Base-by-base conservation (phyloP, 2,797 vertebrate genomes). In the Anas capensis region DNA sequence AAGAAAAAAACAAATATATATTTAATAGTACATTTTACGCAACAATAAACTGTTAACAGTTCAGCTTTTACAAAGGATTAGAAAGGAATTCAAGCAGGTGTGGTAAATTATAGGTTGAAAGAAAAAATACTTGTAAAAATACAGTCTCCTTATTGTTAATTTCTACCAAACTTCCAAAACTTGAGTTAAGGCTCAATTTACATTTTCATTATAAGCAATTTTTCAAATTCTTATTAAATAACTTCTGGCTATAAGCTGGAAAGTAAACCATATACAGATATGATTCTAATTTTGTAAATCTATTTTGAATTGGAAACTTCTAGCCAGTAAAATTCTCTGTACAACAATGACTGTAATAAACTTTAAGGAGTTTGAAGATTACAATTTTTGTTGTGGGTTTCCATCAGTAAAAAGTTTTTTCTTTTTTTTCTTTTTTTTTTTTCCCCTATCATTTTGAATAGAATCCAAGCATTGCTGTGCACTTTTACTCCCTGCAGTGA, bases 31-130 rank as follows among this genome's bases (percentile, higher is more conserved):
- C 2, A 9, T 21, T 92, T 95, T 66, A 76, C 19, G 36, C 51
- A 91, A 86, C 61, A 95, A 65, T 92, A 92, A 95, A 83, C 13
- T 69, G n/a, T 66, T 93, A 91, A 87, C 54, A 81, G 31, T 19
- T 94, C 61, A 81, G 42, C 14, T 51, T 89, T 85, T 88, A 61
- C 48, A 54, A 38, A 66, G 27, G 27, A 49, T 92, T 92, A 80
- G 51, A 91, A 72, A 89, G 34, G 70, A 92, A 82, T 93, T 86
- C 36, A 79, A 66, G 58, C 57, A 91, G 77, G 79, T 62, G 58
- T 90, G 46, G 66, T 83, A 82, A 90, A 82, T n/a, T 56, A 58
- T 10, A 75, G 38, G 46, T 82, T 91, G 62, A 96, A 97, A 90
- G 51, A 34, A 66, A 81, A 65, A 83, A 79, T 82, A 0, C 0